A percentile compares a stretch with the other conserved stretches of the same genome.
Evolutionary conservation across 2,888 invertebrate species (phyloP).

Genomic region (Stenotaenia linearis): DNA sequence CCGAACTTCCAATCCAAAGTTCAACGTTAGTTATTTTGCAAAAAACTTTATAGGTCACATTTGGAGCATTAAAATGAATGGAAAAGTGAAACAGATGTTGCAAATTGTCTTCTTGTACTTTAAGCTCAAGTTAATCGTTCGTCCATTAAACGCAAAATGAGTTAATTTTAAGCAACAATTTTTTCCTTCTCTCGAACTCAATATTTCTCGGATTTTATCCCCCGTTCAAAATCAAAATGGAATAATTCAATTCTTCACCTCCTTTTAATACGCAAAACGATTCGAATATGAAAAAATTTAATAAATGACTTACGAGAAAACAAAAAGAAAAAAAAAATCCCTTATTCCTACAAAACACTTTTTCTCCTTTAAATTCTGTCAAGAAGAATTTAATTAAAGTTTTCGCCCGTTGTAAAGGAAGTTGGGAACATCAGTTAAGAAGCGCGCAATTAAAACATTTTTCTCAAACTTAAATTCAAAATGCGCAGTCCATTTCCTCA

Average conservation of each 20-base stretch:
- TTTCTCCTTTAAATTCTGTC: too few species aligned
- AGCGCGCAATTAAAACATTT: not conserved
- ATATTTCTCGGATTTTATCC: too few species aligned
- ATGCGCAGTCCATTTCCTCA: too few species aligned
- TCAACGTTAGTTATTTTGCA: not conserved
- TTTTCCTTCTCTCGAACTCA: not conserved
- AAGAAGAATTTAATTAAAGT: not conserved
- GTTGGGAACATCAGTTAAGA: not conserved
- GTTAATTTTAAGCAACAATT: not conserved
- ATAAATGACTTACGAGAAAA: not conserved
- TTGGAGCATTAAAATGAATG: not conserved
- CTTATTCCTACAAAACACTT: too few species aligned
- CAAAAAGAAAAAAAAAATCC: not conserved
- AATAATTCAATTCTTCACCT: not conserved
- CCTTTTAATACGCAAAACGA: not conserved
- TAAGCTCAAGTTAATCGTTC: not conserved
- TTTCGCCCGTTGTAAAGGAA: not conserved
- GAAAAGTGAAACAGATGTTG: slow-evolving; percentile 6
- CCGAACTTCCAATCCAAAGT: not conserved
- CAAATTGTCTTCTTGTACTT: slow-evolving; percentile 15
- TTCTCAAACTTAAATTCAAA: too few species aligned
- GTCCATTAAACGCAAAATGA: not conserved
- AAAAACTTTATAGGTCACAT: not conserved
- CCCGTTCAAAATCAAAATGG: too few species aligned
- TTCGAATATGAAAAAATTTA: not conserved